A percentile compares a stretch with the other conserved stretches of the same genome.
These are phyloP conservation scores for Meteorus sp. DNA, from an alignment of 1,140 invertebrate genomes.

Conservation along the genomic window DNA sequence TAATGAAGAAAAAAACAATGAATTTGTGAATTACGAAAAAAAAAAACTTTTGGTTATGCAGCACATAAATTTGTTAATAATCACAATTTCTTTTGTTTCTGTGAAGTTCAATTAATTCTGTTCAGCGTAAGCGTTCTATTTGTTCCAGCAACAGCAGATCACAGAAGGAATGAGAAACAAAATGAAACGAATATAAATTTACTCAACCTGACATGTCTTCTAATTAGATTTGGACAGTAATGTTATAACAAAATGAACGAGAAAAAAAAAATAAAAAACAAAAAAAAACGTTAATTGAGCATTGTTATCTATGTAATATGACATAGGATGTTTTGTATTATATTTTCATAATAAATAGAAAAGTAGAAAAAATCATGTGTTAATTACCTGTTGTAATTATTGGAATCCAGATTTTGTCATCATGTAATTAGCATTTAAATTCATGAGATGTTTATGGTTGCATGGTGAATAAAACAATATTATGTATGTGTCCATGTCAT, in stretches of 20 bases:
- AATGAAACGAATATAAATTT: conserved; percentile 38
- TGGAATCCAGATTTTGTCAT: conserved; percentile 28
- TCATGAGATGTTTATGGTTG: too few relatives aligned
- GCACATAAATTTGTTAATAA: not conserved
- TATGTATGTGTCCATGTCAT: too few relatives aligned
- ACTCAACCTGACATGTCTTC: conserved; percentile 51
- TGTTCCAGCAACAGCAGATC: not conserved
- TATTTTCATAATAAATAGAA: conserved; percentile 71
- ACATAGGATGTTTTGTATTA: conserved; percentile 71
- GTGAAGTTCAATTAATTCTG: conserved; percentile 4
- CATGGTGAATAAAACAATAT: too few relatives aligned
- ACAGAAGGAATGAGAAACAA: conserved; percentile 8
- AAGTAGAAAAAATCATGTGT: conserved; percentile 62
- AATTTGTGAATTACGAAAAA: conserved; percentile 3
- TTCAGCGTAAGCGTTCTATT: conserved; percentile 21
- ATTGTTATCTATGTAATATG: conserved; percentile 65
- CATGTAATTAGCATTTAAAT: too few relatives aligned
- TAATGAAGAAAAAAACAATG: conserved; percentile 27
- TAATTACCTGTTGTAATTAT: conserved; percentile 32
- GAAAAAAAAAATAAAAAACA: conserved; percentile 31
- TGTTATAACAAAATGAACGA: conserved; percentile 52
- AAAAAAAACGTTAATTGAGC: conserved; percentile 56
- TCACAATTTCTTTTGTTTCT: not conserved
- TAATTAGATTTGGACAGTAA: conserved; percentile 53
- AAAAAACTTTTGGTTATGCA: not conserved